phyloP scores from a whole-genome alignment of 2,888 invertebrate species.

The Dryomyza anilis region DNA sequence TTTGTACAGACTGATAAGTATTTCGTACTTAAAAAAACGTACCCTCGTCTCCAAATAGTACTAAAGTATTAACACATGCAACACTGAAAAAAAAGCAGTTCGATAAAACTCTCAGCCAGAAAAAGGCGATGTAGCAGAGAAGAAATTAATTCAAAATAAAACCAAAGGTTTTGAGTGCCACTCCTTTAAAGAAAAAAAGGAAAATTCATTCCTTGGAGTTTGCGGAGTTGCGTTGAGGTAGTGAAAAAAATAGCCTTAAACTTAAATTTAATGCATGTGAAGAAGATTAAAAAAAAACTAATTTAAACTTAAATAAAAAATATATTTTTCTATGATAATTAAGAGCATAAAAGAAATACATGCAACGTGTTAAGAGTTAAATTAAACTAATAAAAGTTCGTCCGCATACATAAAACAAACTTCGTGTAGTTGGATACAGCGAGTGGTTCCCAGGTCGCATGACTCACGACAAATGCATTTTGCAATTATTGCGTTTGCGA shows the following conservation, averaged over 20 bases:
- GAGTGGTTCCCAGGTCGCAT: slow-evolving; percentile 35
- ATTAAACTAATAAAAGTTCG: too few species aligned
- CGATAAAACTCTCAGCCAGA: too few species aligned
- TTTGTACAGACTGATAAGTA: too few species aligned
- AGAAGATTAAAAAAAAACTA: neutral
- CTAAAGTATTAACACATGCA: too few species aligned
- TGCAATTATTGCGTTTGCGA: slow-evolving; percentile 1
- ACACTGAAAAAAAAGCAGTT: too few species aligned
- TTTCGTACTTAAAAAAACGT: too few species aligned
- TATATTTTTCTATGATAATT: neutral
- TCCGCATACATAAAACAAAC: too few species aligned
- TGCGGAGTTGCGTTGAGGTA: slow-evolving; percentile 8
- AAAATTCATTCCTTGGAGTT: too few species aligned
- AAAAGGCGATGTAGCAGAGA: neutral
- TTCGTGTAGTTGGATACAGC: slow-evolving; percentile 21
- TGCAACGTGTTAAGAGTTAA: neutral
- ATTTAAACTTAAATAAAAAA: slow-evolving; percentile 5
- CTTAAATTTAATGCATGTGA: neutral
- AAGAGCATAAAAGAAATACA: neutral
- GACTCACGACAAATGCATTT: slow-evolving; percentile 34
- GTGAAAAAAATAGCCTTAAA: slow-evolving; percentile 21
- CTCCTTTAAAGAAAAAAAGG: slow-evolving; percentile 34
- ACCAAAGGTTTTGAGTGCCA: slow-evolving; percentile 37
- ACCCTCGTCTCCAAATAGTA: too few species aligned
- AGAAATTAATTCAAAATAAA: slow-evolving; percentile 20